Base-by-base conservation (phyloP, 2,888 invertebrate species). In the Caenorhabditis japonica region DNA sequence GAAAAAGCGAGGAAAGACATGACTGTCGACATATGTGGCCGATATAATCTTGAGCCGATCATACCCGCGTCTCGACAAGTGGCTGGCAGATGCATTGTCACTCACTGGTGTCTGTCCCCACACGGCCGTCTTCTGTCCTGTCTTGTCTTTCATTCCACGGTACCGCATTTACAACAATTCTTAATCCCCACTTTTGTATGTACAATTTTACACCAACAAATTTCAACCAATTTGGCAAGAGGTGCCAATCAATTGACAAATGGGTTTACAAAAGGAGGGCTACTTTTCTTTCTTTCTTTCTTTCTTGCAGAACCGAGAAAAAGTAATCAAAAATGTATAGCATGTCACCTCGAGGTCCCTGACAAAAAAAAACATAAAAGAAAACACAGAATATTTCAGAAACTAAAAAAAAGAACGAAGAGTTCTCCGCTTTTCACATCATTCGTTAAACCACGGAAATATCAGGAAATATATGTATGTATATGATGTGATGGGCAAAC, bases 41-140 rank as follows among this genome's bases (percentile, higher is more conserved):
- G 72, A 72, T 72, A 72, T 49, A 58, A 72, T 72, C 72, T 72
- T 64, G 64, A 64, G 60, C 56, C 51, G 56, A 62, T 56, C 58
- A 56, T 34, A 46, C 41, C 30, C 39, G 33, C 49, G 46, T 72
- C 72, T 72, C 72, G 72, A 72, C 72, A 72, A 72, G 72, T 72
- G 72, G 59, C 59, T 72, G 64, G 55, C 72, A 64, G 72, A 72
- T 72, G 72, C 34, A 72, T 72, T 72, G 72, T 64, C 72, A 72
- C 64, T 72, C 72, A 64, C 33, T 21, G 36, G 36, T 25, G 44
- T 39, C 34, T 17, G 5, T 5, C 43, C 56, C 56, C 44, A 19
- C 27, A 5, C 34, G 33, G 17, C 30, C 13, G 34, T 43, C 23
- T 21, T 36, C n/a, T n/a, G n/a, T n/a, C n/a, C n/a, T n/a, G n/a